A percentile compares a stretch with the other conserved stretches of the same genome.
Evolutionary conservation across 2,888 invertebrate species (phyloP).

Genomic region (Phyto melanocephala): DNA sequence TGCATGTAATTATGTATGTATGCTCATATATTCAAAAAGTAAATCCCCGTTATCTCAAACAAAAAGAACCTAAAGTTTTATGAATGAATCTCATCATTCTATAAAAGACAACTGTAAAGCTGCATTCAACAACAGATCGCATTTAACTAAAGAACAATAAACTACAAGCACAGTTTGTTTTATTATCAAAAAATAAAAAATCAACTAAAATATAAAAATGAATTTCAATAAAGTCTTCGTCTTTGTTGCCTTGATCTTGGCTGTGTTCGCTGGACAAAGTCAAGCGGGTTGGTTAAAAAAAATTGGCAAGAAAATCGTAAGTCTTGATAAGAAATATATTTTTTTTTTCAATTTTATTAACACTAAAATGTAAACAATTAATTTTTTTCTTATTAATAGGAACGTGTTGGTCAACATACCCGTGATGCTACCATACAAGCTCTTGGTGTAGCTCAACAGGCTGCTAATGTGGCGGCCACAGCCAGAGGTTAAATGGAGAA

Average conservation of each 20-base stretch:
- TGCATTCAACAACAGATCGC: neutral
- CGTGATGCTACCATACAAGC: constrained; percentile 69
- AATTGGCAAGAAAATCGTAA: constrained; percentile 69
- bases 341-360: too few relatives aligned
- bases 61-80: neutral
- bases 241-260: constrained; percentile 62
- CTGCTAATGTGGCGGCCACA: constrained; percentile 69
- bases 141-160: neutral
- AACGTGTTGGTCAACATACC: constrained; percentile 67
- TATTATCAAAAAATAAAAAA: neutral
- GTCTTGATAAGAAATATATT: neutral
- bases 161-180: neutral
- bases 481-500: constrained; percentile 58
- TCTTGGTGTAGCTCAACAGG: constrained; percentile 68
- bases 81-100: neutral
- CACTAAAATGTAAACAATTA: too few relatives aligned
- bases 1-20: too few relatives aligned
- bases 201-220: constrained; percentile 54
- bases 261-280: constrained; percentile 56
- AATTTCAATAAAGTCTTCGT: constrained; percentile 68
- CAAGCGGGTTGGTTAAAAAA: constrained; percentile 69
- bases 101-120: neutral
- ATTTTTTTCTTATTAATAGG: constrained; percentile 40
- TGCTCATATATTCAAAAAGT: too few relatives aligned
- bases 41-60: neutral